A percentile compares a stretch with the other conserved stretches of the same genome.
phyloP scores from a whole-genome alignment of 2,797 vertebrate species.

The Lates japonicus region DNA sequence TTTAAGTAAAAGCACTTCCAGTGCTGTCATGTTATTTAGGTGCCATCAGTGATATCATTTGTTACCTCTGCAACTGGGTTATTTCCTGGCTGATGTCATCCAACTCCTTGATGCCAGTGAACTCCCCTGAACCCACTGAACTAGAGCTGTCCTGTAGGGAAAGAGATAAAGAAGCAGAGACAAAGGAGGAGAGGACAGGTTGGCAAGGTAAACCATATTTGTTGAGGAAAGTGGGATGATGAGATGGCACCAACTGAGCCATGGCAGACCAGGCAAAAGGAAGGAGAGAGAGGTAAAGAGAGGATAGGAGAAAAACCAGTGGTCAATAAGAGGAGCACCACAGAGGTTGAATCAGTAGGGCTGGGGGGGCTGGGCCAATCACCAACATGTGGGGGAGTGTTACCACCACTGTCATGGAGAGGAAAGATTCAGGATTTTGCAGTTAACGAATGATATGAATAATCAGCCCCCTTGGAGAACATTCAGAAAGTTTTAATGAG shows the following conservation, averaged over 20 bases:
- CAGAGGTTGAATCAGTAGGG: conserved; percentile 40
- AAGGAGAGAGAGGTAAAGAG: conserved; percentile 45
- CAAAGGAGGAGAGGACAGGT: conserved; percentile 5
- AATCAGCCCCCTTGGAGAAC: not conserved
- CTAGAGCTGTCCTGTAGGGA: conserved; percentile 92
- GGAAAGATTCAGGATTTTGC: conserved; percentile 58
- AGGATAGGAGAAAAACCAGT: conserved; percentile 42
- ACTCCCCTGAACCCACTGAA: conserved; percentile 95
- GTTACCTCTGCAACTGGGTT: conserved; percentile 94
- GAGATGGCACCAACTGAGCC: conserved; percentile 35
- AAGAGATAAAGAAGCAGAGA: conserved; percentile 13
- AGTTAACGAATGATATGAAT: not conserved
- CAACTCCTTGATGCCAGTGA: conserved; percentile 96
- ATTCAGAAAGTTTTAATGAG: not conserved
- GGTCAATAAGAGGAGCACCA: conserved; percentile 51
- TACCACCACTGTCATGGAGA: conserved; percentile 45
- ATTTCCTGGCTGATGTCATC: conserved; percentile 98
- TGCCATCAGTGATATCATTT: not conserved
- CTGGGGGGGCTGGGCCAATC: conserved; percentile 35
- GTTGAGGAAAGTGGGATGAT: conserved; percentile 21
- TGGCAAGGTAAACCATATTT: not conserved
- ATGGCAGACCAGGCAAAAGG: conserved; percentile 33
- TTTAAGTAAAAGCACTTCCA: not conserved
- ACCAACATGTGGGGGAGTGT: conserved; percentile 51
- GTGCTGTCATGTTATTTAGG: not conserved